These are phyloP conservation scores for Drosophila lini DNA, from an alignment of 1,140 invertebrate species.

Conservation along the genomic window DNA sequence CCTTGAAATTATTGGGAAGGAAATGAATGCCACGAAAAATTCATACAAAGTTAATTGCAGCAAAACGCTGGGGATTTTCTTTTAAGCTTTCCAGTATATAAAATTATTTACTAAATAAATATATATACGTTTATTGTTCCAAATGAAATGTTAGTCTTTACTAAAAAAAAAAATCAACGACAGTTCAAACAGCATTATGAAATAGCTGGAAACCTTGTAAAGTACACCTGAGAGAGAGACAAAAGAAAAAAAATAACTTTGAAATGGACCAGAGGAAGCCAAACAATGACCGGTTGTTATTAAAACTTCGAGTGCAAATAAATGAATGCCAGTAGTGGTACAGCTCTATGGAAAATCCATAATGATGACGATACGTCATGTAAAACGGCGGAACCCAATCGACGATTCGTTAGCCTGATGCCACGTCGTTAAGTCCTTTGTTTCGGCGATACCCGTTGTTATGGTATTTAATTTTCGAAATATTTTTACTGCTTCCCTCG, in stretches of 20 bases:
- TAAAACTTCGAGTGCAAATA: slow-evolving; percentile 50
- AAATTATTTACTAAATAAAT: neutral
- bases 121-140: neutral
- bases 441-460: slow-evolving; percentile 34
- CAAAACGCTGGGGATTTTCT: neutral
- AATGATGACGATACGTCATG: slow-evolving; percentile 29
- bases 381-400: slow-evolving; percentile 13
- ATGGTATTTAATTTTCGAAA: slow-evolving; percentile 52
- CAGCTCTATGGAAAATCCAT: slow-evolving; percentile 12
- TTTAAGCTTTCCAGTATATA: neutral
- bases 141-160: neutral
- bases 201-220: neutral
- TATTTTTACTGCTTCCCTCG: slow-evolving; percentile 13
- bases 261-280: neutral
- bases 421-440: slow-evolving; percentile 33
- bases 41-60: neutral
- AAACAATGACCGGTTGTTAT: slow-evolving; percentile 23
- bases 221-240: neutral
- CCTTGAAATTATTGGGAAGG: slow-evolving; percentile 8
- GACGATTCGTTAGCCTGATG: slow-evolving; percentile 35
- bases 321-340: slow-evolving; percentile 32
- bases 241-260: neutral
- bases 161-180: neutral
- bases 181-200: neutral
- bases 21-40: neutral